phyloP scores from a whole-genome alignment of 1,140 invertebrate genomes.

The Zaprionus vittiger region DNA sequence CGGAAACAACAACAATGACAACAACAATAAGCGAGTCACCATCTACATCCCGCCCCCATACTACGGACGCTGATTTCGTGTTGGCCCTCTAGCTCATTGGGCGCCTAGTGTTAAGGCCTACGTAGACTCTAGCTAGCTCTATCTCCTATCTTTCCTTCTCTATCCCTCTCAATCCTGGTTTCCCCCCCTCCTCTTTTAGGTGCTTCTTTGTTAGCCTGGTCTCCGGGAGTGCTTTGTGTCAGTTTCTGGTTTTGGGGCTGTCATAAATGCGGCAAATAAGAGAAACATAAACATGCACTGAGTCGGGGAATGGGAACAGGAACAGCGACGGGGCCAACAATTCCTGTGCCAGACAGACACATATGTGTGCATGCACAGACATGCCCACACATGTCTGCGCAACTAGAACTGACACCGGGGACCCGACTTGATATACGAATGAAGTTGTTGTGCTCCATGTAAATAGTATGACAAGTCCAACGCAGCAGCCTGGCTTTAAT shows the following conservation, averaged over 20 bases:
- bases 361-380: neutral
- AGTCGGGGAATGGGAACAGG: neutral
- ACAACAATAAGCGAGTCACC: conserved; percentile 46
- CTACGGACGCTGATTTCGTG: conserved; percentile 53
- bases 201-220: conserved; percentile 46
- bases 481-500: neutral
- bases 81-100: conserved; percentile 13
- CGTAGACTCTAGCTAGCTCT: conserved; percentile 6
- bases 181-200: neutral
- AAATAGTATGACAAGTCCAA: neutral
- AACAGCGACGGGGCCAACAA: neutral
- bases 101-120: conserved; percentile 15
- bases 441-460: conserved; percentile 26
- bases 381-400: neutral
- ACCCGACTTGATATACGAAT: conserved; percentile 7
- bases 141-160: neutral
- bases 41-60: conserved; percentile 72
- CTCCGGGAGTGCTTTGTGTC: conserved; percentile 46
- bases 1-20: conserved; percentile 23
- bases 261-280: conserved; percentile 69
- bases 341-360: conserved; percentile 10
- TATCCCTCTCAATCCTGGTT: neutral
- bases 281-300: conserved; percentile 33
- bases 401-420: neutral
- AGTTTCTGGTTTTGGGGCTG: conserved; percentile 49